phyloP scores from a whole-genome alignment of 2,888 invertebrate species.

The Stenolophus ochropezus region DNA sequence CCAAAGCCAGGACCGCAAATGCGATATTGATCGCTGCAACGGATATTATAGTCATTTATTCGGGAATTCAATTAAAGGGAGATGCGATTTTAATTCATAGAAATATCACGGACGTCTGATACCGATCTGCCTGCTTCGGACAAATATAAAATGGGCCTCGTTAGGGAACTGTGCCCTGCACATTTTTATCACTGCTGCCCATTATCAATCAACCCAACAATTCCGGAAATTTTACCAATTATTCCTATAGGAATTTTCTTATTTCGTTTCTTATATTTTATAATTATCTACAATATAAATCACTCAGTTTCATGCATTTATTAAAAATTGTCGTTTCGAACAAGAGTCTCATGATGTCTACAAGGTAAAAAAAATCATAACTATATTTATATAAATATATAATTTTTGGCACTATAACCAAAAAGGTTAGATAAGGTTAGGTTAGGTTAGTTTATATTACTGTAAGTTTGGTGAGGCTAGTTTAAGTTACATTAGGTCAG shows the following conservation, averaged over 20 bases:
- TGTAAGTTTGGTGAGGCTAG: no score
- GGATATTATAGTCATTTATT: conserved; percentile 59
- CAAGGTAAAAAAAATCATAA: no score
- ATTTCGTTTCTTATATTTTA: no score
- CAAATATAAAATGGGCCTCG: conserved; percentile 47
- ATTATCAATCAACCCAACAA: not conserved
- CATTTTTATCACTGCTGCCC: not conserved
- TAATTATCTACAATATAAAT: no score
- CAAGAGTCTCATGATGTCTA: no score
- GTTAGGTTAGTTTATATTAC: no score
- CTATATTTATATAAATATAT: no score
- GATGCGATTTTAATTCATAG: conserved; percentile 57
- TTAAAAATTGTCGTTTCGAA: no score
- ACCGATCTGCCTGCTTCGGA: conserved; percentile 45
- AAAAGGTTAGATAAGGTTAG: no score
- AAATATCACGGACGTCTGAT: conserved; percentile 48
- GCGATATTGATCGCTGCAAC: conserved; percentile 56
- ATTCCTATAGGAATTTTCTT: not conserved
- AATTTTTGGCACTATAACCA: no score
- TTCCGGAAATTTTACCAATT: not conserved
- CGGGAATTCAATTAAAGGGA: conserved; percentile 57
- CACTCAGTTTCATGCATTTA: no score
- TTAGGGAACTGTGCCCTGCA: not conserved
- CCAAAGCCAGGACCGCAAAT: conserved; percentile 57
- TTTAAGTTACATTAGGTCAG: no score